Base-by-base conservation (phyloP, 2,797 vertebrate genomes). In the Vultur gryphus region DNA sequence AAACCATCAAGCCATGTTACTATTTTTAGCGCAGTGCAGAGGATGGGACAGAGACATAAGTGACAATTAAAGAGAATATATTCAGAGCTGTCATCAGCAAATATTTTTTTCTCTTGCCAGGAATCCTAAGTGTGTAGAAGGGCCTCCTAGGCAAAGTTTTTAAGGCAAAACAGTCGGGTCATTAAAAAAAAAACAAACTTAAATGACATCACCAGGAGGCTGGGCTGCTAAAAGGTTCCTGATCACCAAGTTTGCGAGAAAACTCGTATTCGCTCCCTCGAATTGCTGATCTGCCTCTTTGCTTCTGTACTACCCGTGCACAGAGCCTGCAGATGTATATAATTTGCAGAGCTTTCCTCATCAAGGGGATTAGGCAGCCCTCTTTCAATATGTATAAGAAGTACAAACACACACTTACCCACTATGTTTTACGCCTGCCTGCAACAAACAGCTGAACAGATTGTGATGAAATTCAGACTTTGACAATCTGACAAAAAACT, bases 401-500 rank as follows among this genome's bases (percentile, higher is more conserved):
- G 97, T 97, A 98, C 97, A 97, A 98, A 98, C 96, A 97, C 96
- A 93, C 95, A 97, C 96, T 98, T 97, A 97, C 95, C 96, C 93
- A 96, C 97, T 95, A 93, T 89, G 51, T 96, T 97, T 97, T 97
- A 98, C 84, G 97, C 98, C 97, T 98, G 97, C 97, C 95, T 98
- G 96, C 95, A 97, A 98, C 97, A 98, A 98, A 98, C 98, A 98
- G 97, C 97, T 94, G 97, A 98, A 98, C 97, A 97, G 98, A 97
- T 98, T 98, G 98, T 96, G 97, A 98, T 98, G 97, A 97, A 98
- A 98, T 98, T 98, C 97, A 98, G 98, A 97, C 96, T 98, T 23
- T 97, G 97, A 98, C 97, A 98, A 97, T 98, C 97, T 98, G 97
- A 98, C 97, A 97, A 97, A 98, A 98, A 97, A 97, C 97, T 97